Conservation (phyloP, 2,113 vertebrate species). For the Morone saxatilis region DNA sequence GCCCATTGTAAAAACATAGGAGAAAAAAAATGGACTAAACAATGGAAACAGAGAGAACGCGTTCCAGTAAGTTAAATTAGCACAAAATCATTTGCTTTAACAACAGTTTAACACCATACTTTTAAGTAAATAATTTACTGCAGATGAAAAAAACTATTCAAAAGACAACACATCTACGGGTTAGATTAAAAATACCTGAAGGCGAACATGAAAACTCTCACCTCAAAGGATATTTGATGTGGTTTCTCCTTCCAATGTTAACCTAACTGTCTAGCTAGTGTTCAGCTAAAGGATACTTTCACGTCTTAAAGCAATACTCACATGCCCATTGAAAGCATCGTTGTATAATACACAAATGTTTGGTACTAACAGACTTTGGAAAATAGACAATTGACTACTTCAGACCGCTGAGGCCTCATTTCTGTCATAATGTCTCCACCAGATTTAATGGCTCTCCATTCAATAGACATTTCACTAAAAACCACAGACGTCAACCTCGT, state of each 20-base stretch:
- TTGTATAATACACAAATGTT: not conserved
- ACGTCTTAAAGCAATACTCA: not conserved
- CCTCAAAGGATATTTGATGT: not conserved
- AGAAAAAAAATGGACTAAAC: slow-evolving; percentile 3
- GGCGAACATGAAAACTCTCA: not conserved
- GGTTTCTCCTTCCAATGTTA: not conserved
- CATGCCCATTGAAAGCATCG: not conserved
- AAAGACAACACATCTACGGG: not conserved
- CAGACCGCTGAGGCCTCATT: not conserved
- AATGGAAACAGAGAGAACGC: slow-evolving; percentile 9
- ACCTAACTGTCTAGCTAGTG: not conserved
- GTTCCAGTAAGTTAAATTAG: slow-evolving; percentile 3
- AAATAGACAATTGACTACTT: not conserved
- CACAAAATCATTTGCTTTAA: not conserved
- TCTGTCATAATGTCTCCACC: not conserved
- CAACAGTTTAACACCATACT: not conserved
- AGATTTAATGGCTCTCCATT: not conserved
- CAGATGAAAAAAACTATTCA: not conserved
- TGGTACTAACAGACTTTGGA: not conserved
- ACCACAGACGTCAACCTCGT: not conserved
- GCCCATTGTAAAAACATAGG: slow-evolving; percentile 18
- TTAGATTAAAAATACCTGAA: no score
- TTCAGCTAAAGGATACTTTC: not conserved
- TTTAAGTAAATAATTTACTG: not conserved
- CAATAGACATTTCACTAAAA: not conserved